These are phyloP conservation scores for Drosophila mimica DNA, from an alignment of 2,888 invertebrate species.

Conservation along the genomic window DNA sequence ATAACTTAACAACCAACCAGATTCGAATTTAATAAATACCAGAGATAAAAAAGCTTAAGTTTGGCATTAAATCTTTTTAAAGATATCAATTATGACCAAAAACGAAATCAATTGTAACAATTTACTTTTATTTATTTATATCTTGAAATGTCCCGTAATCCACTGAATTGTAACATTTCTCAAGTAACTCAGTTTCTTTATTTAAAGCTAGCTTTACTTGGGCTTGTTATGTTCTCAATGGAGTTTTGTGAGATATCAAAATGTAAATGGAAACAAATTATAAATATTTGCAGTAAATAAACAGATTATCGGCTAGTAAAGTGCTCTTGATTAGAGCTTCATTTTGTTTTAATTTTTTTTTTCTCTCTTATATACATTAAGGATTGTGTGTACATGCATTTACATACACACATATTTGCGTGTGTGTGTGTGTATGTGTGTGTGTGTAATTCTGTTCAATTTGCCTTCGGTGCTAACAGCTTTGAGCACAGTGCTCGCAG, in stretches of 20 bases:
- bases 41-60: not conserved
- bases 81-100: not conserved
- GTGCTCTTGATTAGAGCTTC: not conserved
- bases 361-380: not conserved
- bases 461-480: constrained; percentile 43
- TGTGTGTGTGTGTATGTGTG: constrained; percentile 6
- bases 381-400: not conserved
- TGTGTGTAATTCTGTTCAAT: constrained; percentile 15
- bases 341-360: not conserved
- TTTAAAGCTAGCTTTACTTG: not conserved
- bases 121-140: not conserved
- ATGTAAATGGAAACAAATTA: not conserved
- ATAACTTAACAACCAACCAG: too few relatives aligned
- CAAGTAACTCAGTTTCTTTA: too few relatives aligned
- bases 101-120: not conserved
- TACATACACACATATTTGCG: not conserved
- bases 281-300: not conserved
- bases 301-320: not conserved
- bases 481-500: constrained; percentile 43
- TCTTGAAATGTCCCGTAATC: not conserved
- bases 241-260: too few relatives aligned
- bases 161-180: not conserved
- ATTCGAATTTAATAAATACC: not conserved
- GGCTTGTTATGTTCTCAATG: not conserved
- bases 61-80: not conserved